Evolutionary conservation across 92 coral and sea anemone genomes (phyloP), one percentile per base, ranked within the genome.

Genomic region (Umimayanthus kanabou): DNA sequence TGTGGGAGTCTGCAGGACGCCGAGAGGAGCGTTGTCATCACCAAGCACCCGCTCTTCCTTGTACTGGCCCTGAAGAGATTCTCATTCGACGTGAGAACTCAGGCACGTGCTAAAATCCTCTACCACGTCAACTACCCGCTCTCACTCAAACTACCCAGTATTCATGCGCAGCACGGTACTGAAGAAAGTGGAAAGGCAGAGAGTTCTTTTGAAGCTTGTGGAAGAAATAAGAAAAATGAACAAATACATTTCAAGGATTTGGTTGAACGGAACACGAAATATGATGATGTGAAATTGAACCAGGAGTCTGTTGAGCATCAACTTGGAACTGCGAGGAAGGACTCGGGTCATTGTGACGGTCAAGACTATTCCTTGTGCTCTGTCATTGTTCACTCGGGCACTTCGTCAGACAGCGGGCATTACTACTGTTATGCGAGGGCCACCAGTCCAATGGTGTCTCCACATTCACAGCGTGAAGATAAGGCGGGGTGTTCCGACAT

Each of bases 311-410:
- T 47, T 55, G 78, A 74, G 15, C 86, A 85, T 2, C 57, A n/a
- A 11, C 49, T 82, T 9, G 73, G 23, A 71, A 73, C 82, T 29
- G 85, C 53, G 25, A 81, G 30, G 9, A 64, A 82, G 1, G 89
- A 71, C 6, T 86, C 84, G 0, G 50, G 45, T n/a, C 76, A 81
- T 6, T 77, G 79, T 57, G 94, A 92, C 5, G 81, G 70, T 39
- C 81, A 94, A 37, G 92, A 88, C 69, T 85, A 97, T 83, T 87
- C 95, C 14, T 90, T 97, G 71, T 92, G 98, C 30, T 95, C 99
- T 28, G 98, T 97, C 0, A 93, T 97, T 29, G 98, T 97, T 47
- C 99, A 97, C 82, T 97, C 99, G 11, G 99, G 99, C n/a, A 95
- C 92, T 6, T 95, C 99, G 4, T 97, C 98, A 14, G 99, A 97